Conservation (phyloP, 2,113 vertebrate genomes). For the Plecotus auritus region DNA sequence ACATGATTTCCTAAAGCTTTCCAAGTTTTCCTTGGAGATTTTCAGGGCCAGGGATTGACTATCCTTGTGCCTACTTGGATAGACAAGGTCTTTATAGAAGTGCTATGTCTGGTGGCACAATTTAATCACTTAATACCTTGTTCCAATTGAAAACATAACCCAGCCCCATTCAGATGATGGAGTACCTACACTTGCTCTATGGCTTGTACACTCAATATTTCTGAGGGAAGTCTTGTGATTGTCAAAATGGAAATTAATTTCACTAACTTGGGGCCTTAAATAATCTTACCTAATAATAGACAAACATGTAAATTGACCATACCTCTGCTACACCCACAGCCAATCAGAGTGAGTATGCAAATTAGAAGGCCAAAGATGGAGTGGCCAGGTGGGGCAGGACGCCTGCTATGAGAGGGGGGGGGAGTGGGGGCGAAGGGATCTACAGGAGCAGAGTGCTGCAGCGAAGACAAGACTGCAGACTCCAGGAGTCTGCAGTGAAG, state of each 20-base stretch:
- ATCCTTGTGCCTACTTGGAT: constrained; percentile 24
- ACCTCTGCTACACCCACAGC: too few relatives aligned
- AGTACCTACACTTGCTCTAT: constrained; percentile 42
- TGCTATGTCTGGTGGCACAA: constrained; percentile 16
- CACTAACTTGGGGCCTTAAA: not conserved
- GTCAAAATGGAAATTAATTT: constrained; percentile 39
- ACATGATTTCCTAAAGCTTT: constrained; percentile 57
- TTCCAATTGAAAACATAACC: constrained; percentile 45
- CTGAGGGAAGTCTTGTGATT: constrained; percentile 24
- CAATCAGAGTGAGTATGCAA: too few relatives aligned
- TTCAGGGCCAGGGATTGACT: constrained; percentile 15
- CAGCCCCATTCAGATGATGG: constrained; percentile 16
- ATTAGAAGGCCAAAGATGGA: too few relatives aligned
- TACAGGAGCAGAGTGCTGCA: too few relatives aligned
- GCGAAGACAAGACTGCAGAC: too few relatives aligned
- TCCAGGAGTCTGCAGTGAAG: too few relatives aligned
- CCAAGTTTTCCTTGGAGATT: constrained; percentile 50
- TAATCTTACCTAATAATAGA: not conserved
- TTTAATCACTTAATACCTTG: constrained; percentile 44
- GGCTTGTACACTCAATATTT: constrained; percentile 60
- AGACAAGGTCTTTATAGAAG: constrained; percentile 42
- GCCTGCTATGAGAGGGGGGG: too few relatives aligned
- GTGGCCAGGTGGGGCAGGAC: too few relatives aligned
- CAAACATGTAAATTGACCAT: too few relatives aligned
- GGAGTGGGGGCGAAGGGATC: too few relatives aligned